Conservation (phyloP, 2,113 vertebrate genomes). For the Mormyrus lacerda region DNA sequence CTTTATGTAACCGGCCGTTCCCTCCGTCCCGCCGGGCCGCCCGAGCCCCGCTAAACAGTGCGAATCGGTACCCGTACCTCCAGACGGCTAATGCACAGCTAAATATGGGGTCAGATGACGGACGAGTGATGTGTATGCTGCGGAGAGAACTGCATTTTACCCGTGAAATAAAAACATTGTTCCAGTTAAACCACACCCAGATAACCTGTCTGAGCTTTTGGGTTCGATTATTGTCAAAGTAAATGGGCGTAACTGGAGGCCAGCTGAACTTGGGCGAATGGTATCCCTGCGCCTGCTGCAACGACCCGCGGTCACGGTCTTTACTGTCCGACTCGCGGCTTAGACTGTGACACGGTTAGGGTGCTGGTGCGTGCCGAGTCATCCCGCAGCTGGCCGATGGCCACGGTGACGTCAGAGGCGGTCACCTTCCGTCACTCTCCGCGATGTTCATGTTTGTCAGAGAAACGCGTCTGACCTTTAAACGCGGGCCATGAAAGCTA, state of each 20-base stretch:
- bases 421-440: background rate
- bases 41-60: background rate
- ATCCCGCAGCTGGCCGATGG: background rate
- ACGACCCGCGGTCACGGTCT: background rate
- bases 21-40: no score
- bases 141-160: background rate
- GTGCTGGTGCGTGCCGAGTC: background rate
- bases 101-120: background rate
- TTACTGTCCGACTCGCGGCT: background rate
- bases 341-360: background rate
- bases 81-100: background rate
- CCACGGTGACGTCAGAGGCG: background rate
- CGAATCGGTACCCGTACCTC: background rate
- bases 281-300: background rate
- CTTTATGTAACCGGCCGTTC: constrained; percentile 54
- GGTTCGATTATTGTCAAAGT: background rate
- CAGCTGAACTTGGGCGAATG: background rate
- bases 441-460: background rate
- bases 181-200: background rate
- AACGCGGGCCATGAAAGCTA: background rate
- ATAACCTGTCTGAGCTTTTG: background rate
- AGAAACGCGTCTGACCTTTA: background rate
- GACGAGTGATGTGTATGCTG: background rate
- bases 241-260: background rate
- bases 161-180: background rate